Percentiles rank a stretch among this genome's conserved stretches.
These are phyloP conservation scores for Calephelis nemesis DNA, from an alignment of 1,140 invertebrate genomes.

Conservation along the genomic window DNA sequence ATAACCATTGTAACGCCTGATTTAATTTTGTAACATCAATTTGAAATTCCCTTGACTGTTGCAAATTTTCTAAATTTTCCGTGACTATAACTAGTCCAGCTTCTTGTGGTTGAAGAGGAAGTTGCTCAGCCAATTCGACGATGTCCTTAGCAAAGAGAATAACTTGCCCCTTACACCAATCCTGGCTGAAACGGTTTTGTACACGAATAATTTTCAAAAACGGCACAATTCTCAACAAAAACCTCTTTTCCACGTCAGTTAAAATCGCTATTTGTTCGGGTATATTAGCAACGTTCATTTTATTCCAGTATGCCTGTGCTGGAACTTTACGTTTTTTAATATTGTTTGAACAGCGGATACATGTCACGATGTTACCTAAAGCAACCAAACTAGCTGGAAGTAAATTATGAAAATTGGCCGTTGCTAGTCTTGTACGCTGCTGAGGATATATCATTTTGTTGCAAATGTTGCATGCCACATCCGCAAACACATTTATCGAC, in stretches of 20 bases:
- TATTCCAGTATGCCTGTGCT: slow-evolving; percentile 27
- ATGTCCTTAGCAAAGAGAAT: slow-evolving; percentile 37
- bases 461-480: slow-evolving; percentile 28
- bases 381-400: slow-evolving; percentile 22
- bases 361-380: slow-evolving; percentile 23
- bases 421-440: slow-evolving; percentile 26
- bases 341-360: slow-evolving; percentile 21
- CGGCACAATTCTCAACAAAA: slow-evolving; percentile 27
- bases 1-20: slow-evolving; percentile 25
- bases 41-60: slow-evolving; percentile 24
- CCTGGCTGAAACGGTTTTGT: slow-evolving; percentile 33
- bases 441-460: slow-evolving; percentile 29
- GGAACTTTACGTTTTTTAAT: slow-evolving; percentile 31
- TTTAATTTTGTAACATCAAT: slow-evolving; percentile 23
- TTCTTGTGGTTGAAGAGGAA: slow-evolving; percentile 27
- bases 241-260: slow-evolving; percentile 26
- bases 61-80: slow-evolving; percentile 26
- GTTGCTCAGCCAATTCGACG: slow-evolving; percentile 35
- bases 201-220: slow-evolving; percentile 26
- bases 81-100: slow-evolving; percentile 29
- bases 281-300: slow-evolving; percentile 22
- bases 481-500: slow-evolving; percentile 29
- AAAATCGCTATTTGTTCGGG: slow-evolving; percentile 26
- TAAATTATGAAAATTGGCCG: slow-evolving; percentile 14
- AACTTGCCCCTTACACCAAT: slow-evolving; percentile 40